Evolutionary conservation across 2,888 invertebrate genomes (phyloP).

Genomic region (Anticlea derivata): DNA sequence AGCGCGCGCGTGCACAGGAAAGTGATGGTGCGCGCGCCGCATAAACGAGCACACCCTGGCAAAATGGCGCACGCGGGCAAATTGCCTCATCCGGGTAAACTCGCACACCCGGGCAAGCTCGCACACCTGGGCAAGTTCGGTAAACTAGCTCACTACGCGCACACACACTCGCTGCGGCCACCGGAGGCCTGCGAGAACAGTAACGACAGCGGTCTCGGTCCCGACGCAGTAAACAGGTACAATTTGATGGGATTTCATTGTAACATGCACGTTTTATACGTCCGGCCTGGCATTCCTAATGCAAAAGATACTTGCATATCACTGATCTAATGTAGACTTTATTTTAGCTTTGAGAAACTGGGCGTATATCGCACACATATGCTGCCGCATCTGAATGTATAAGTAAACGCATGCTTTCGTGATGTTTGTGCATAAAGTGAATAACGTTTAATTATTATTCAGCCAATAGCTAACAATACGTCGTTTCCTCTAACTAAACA

Average conservation of each 20-base stretch:
- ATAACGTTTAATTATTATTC: not conserved
- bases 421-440: not conserved
- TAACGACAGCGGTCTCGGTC: constrained; percentile 94
- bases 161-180: constrained; percentile 76
- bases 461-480: not conserved
- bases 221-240: constrained; percentile 86
- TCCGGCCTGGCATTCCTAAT: not conserved
- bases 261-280: constrained; percentile 9
- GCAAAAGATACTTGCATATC: not conserved
- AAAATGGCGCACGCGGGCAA: constrained; percentile 74
- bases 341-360: not conserved
- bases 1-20: constrained; percentile 87
- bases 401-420: constrained; percentile 6
- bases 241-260: constrained; percentile 21
- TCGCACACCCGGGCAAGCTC: constrained; percentile 65
- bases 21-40: constrained; percentile 87
- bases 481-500: too few species aligned
- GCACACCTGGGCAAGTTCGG: constrained; percentile 70
- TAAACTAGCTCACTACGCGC: constrained; percentile 67
- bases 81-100: constrained; percentile 76
- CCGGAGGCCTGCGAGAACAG: constrained; percentile 91
- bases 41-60: constrained; percentile 82
- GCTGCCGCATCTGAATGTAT: not conserved
- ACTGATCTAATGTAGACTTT: not conserved
- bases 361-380: not conserved